Evolutionary conservation across 2,797 vertebrate species (phyloP).

Genomic region (Gadopsis marmoratus): DNA sequence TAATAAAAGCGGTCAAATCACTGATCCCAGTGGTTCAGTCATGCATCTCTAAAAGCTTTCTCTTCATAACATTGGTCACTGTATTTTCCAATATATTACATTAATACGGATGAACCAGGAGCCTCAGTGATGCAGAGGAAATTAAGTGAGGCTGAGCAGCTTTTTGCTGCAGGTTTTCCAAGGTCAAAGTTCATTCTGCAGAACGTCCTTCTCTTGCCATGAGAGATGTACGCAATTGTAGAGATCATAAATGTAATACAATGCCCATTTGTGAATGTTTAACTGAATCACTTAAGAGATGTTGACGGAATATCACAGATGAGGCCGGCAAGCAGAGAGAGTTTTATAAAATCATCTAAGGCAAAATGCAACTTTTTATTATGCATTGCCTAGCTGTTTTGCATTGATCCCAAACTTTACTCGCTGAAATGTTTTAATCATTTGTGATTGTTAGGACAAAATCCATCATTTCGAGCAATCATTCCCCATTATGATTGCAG

Average conservation of each 20-base stretch:
- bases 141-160: neutral
- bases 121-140: neutral
- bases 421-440: neutral
- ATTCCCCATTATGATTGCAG: slow-evolving; percentile 3
- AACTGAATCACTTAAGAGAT: neutral
- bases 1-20: neutral
- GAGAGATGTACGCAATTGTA: neutral
- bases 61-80: neutral
- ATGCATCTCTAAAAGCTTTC: neutral
- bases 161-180: neutral
- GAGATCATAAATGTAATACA: neutral
- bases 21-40: neutral
- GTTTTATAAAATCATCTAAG: neutral
- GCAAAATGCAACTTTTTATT: neutral
- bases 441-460: neutral
- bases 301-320: neutral
- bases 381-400: neutral
- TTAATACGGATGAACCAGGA: neutral
- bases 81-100: slow-evolving; percentile 9
- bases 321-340: neutral
- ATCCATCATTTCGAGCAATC: neutral
- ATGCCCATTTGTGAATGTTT: neutral
- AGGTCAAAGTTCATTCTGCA: slow-evolving; percentile 14
- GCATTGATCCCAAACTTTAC: neutral
- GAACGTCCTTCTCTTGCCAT: neutral